Evolutionary conservation across 2,113 vertebrate genomes (phyloP).

Genomic region (Callionymus lyra): DNA sequence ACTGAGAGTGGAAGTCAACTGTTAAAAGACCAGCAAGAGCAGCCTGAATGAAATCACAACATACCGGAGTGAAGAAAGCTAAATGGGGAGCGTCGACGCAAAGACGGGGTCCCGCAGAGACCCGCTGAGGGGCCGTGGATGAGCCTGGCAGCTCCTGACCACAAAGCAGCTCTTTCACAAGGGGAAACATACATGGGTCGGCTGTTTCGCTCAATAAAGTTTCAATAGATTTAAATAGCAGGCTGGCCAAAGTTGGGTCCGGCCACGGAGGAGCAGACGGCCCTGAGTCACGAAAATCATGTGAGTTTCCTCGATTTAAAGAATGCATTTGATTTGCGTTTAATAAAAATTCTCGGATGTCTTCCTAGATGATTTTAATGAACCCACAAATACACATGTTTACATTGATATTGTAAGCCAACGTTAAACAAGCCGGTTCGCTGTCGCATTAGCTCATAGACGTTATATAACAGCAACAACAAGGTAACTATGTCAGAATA

Average conservation of each 20-base stretch:
- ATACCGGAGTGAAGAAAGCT: slow-evolving; percentile 54
- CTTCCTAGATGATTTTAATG: too few relatives aligned
- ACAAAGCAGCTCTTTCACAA: slow-evolving; percentile 70
- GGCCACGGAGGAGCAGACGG: slow-evolving; percentile 23
- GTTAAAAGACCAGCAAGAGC: slow-evolving; percentile 84
- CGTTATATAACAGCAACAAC: too few relatives aligned
- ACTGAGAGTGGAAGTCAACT: slow-evolving; percentile 83
- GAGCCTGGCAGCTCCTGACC: slow-evolving; percentile 43
- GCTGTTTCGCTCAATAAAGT: slow-evolving; percentile 43
- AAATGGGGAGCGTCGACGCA: slow-evolving; percentile 10
- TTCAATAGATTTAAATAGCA: slow-evolving; percentile 77
- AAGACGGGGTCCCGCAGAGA: slow-evolving; percentile 30
- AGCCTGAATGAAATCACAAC: slow-evolving; percentile 94
- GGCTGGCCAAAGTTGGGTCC: slow-evolving; percentile 24
- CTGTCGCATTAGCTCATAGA: too few relatives aligned
- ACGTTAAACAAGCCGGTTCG: too few relatives aligned
- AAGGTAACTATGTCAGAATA: too few relatives aligned
- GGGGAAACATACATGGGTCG: slow-evolving; percentile 44
- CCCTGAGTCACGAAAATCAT: slow-evolving; percentile 22
- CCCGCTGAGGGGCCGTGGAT: slow-evolving; percentile 40
- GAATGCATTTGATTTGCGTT: too few relatives aligned
- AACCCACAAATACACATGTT: too few relatives aligned
- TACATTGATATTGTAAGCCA: too few relatives aligned
- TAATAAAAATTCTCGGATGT: too few relatives aligned
- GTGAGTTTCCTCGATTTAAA: slow-evolving; percentile 8